Evolutionary conservation across 30 jellyfish, hydroid and myxozoan genomes (phyloP), one percentile per base, ranked within the genome.

Genomic region (Cassiopea xamachana): DNA sequence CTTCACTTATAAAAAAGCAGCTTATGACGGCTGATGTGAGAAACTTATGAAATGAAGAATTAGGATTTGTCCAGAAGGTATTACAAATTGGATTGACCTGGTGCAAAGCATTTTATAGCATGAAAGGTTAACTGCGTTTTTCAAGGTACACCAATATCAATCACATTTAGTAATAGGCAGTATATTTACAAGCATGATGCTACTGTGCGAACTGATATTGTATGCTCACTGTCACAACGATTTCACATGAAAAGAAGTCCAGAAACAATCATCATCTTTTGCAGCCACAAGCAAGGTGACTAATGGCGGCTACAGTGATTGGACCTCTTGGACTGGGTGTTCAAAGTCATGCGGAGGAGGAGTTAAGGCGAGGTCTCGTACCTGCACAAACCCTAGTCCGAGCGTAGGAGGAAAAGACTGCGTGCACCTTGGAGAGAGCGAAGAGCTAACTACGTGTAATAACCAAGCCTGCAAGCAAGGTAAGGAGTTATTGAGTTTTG

Each of bases 361-460:
- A 49, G 75, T 74, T 15, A 70, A 73, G 46, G 60, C 27, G 43
- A 85, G 99, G 64, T 50, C 79, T 45, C 79, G 99, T 15, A 45
- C 96, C 14, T 95, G 99, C 86, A 95, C 93, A 14, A 95, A 91
- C 73, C 99, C 99, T 1, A 14, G 77, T 8, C 99, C 99, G 44
- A 75, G 93, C 2, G 81, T 75, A 48, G 98, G 96, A 5, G 99
- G 99, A 18, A 76, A 60, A n/a, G 91, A 80, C 76, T 95, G 99
- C 81, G 59, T 87, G n/a, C 80, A 94, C 58, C 90, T 84, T 5
- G 98, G 97, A 69, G 93, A 82, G 80, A 44, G 83, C 19, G 93
- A 83, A 74, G 94, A 71, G 69, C 55, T 77, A 48, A 85, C 43
- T 39, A 74, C 61, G 51, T 95, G 99, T 79, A 89, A 89, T 46